These are phyloP conservation scores for Glyptemys insculpta DNA, from an alignment of 2,797 vertebrate genomes.

Conservation along the genomic window DNA sequence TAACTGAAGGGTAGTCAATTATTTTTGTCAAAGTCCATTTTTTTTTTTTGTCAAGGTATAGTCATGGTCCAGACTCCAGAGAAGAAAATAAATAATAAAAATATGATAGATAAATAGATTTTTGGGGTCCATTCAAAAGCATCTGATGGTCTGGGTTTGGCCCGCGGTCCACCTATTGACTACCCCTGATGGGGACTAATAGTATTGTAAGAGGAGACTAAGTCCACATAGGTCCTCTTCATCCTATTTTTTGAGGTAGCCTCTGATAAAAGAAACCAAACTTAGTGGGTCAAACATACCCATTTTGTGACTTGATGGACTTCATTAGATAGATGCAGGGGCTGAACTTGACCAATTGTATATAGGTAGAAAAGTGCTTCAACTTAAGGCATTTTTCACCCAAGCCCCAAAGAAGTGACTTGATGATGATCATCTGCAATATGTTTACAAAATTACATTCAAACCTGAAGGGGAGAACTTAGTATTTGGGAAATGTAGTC, in stretches of 20 bases:
- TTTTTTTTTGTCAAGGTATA: too few relatives aligned
- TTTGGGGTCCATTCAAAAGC: too few relatives aligned
- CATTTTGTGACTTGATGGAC: not conserved
- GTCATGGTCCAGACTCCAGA: too few relatives aligned
- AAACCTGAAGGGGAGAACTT: too few relatives aligned
- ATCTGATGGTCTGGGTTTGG: too few relatives aligned
- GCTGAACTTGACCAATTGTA: not conserved
- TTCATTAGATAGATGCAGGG: not conserved
- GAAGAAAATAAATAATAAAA: too few relatives aligned
- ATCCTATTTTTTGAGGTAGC: not conserved
- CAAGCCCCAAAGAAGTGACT: not conserved
- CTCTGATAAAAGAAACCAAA: not conserved
- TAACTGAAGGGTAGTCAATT: too few relatives aligned
- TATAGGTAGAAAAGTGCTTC: not conserved
- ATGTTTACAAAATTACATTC: not conserved
- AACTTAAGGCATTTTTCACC: not conserved
- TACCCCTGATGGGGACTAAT: not conserved
- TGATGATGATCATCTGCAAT: not conserved
- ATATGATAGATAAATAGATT: too few relatives aligned
- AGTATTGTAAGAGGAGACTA: not conserved
- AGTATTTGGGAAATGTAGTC: not conserved
- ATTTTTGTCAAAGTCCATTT: too few relatives aligned
- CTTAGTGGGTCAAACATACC: not conserved
- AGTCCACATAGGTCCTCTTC: not conserved
- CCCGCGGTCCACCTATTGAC: too few relatives aligned